Evolutionary conservation across 2,113 vertebrate species (phyloP).

Genomic region (Stomatorhinus ivindoensis): DNA sequence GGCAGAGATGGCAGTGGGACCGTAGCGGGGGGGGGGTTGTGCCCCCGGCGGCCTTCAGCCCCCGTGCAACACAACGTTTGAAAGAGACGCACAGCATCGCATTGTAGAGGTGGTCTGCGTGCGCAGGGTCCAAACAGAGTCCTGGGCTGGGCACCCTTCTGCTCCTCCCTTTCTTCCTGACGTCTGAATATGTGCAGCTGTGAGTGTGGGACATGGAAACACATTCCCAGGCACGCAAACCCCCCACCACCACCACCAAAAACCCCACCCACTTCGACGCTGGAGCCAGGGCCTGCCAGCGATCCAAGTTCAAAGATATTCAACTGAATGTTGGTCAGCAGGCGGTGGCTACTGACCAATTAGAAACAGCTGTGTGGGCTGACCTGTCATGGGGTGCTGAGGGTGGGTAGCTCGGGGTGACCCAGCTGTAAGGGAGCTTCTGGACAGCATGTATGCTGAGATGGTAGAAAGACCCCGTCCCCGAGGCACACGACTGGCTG

Average conservation of each 20-base stretch:
- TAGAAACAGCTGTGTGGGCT: slow-evolving; percentile 52
- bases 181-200: slow-evolving; percentile 53
- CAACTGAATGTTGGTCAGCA: slow-evolving; percentile 62
- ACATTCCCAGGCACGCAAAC: slow-evolving; percentile 41
- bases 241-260: not conserved
- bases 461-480: not conserved
- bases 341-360: slow-evolving; percentile 60
- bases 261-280: not conserved
- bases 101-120: slow-evolving; percentile 38
- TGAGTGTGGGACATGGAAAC: slow-evolving; percentile 39
- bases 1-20: not conserved
- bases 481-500: not conserved
- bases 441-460: not conserved
- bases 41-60: not conserved
- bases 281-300: slow-evolving; percentile 30
- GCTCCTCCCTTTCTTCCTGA: slow-evolving; percentile 23
- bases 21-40: not conserved
- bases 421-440: not conserved
- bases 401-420: not conserved
- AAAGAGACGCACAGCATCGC: slow-evolving; percentile 39
- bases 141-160: slow-evolving; percentile 18
- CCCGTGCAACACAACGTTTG: slow-evolving; percentile 43
- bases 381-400: not conserved
- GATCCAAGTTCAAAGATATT: slow-evolving; percentile 56
- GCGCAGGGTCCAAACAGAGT: slow-evolving; percentile 31